Evolutionary conservation across 2,113 vertebrate species (phyloP).

Genomic region (Strix uralensis): DNA sequence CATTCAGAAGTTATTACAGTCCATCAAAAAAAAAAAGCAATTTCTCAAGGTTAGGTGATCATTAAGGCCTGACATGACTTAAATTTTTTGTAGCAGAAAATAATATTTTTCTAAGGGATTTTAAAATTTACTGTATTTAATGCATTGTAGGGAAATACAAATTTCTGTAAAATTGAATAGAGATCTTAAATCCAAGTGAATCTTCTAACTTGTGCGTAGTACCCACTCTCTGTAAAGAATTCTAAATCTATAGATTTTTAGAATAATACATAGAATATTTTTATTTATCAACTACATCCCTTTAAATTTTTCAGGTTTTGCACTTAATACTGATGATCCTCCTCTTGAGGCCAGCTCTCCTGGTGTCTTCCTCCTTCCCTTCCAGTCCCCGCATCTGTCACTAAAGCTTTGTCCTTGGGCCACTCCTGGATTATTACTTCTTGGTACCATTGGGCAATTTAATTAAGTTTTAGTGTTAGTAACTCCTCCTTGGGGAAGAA

Average conservation of each 20-base stretch:
- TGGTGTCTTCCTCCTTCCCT: background rate
- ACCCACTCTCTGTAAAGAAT: background rate
- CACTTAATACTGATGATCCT: background rate
- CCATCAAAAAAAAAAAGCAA: background rate
- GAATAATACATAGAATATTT: background rate
- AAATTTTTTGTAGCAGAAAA: background rate
- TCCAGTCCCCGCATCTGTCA: background rate
- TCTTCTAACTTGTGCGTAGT: background rate
- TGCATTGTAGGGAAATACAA: background rate
- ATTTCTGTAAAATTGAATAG: background rate
- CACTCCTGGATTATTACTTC: background rate
- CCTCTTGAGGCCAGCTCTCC: background rate
- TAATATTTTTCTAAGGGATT: background rate
- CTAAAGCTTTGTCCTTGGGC: background rate
- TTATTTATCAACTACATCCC: background rate
- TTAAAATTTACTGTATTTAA: background rate
- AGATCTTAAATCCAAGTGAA: background rate
- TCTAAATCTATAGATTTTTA: background rate
- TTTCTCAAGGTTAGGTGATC: slow-evolving; percentile 9
- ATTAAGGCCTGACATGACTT: background rate
- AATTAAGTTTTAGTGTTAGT: background rate
- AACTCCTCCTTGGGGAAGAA: background rate
- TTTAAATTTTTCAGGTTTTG: background rate
- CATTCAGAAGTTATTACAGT: slow-evolving; percentile 31
- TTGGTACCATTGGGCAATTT: fast-evolving